phyloP scores from a whole-genome alignment of 2,888 invertebrate genomes.

The Oligia latruncula region DNA sequence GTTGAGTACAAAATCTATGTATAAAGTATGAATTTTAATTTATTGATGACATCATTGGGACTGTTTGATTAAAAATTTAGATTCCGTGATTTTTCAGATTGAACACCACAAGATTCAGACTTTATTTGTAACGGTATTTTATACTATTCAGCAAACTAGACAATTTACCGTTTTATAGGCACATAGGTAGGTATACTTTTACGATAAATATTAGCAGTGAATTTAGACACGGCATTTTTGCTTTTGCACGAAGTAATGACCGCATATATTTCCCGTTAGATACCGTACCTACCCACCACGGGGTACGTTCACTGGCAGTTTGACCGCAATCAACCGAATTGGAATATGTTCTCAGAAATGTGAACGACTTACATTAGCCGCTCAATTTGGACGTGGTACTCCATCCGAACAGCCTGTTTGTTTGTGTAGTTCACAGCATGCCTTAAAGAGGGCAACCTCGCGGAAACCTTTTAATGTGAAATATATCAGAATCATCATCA shows the following conservation, averaged over 20 bases:
- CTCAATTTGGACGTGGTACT: slow-evolving; percentile 32
- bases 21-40: background rate
- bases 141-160: slow-evolving; percentile 17
- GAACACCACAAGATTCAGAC: slow-evolving; percentile 1
- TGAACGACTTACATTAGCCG: slow-evolving; percentile 53
- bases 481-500: background rate
- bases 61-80: background rate
- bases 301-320: slow-evolving; percentile 54
- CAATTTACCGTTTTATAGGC: slow-evolving; percentile 16
- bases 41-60: background rate
- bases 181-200: background rate
- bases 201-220: slow-evolving; percentile 46
- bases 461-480: slow-evolving; percentile 18
- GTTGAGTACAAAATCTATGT: background rate
- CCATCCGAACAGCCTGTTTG: slow-evolving; percentile 29
- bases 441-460: slow-evolving; percentile 14
- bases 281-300: slow-evolving; percentile 39
- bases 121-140: slow-evolving; percentile 3
- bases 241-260: slow-evolving; percentile 59
- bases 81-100: slow-evolving; percentile 7
- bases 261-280: slow-evolving; percentile 67
- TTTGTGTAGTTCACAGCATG: slow-evolving; percentile 22
- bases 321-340: slow-evolving; percentile 67
- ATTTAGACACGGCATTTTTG: slow-evolving; percentile 44
- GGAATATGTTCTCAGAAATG: slow-evolving; percentile 62